These are phyloP conservation scores for Cacatua alba DNA, from an alignment of 2,113 vertebrate species.

Conservation along the genomic window DNA sequence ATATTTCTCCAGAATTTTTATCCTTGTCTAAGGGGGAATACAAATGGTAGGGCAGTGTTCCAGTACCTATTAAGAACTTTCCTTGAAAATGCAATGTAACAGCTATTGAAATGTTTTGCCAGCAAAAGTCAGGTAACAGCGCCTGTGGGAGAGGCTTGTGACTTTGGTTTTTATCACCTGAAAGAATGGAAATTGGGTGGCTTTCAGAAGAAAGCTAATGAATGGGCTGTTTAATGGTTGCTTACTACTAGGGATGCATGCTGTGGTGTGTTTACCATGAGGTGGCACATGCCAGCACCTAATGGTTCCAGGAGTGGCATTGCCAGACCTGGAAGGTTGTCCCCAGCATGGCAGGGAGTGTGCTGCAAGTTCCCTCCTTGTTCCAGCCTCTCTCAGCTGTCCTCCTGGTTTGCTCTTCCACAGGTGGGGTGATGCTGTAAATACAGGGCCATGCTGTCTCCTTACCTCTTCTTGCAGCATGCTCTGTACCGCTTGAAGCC, in stretches of 20 bases:
- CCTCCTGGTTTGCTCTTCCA: background rate
- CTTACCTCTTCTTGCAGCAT: rapidly evolving
- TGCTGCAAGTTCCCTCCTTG: background rate
- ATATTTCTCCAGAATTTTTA: background rate
- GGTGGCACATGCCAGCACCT: background rate
- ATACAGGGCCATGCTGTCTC: background rate
- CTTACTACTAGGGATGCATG: background rate
- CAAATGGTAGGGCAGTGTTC: background rate
- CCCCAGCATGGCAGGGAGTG: background rate
- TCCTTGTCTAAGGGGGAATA: background rate
- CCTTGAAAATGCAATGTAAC: background rate
- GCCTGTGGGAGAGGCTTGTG: background rate
- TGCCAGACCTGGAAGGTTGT: background rate
- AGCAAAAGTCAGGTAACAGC: background rate
- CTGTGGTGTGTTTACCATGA: background rate
- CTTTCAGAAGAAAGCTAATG: background rate
- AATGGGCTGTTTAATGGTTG: background rate
- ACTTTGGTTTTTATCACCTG: background rate
- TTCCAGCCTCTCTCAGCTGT: background rate
- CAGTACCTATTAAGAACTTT: background rate
- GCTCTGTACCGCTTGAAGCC: background rate
- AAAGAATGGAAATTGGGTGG: background rate
- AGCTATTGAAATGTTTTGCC: background rate
- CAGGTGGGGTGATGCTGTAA: background rate
- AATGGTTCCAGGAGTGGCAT: background rate